These are phyloP conservation scores for Balaeniceps rex DNA, from an alignment of 2,113 vertebrate species.

Conservation along the genomic window DNA sequence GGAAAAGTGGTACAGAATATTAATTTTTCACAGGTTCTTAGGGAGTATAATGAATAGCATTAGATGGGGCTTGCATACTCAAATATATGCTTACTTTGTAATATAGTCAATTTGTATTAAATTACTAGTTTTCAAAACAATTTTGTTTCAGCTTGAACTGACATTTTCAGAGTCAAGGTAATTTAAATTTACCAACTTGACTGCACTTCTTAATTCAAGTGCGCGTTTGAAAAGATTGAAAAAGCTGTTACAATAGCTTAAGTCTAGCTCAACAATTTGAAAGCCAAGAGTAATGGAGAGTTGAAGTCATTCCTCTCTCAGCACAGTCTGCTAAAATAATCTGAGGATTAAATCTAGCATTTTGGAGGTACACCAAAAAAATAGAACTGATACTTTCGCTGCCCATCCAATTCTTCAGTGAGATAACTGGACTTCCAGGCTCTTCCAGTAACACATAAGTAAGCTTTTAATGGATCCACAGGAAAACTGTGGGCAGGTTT, in stretches of 20 bases:
- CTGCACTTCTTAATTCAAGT: constrained; percentile 62
- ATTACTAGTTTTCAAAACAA: constrained; percentile 62
- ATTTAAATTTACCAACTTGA: constrained; percentile 63
- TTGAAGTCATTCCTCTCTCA: neutral
- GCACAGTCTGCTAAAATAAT: neutral
- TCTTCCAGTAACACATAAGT: neutral
- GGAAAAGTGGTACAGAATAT: constrained; percentile 1
- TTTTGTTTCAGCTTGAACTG: constrained; percentile 58
- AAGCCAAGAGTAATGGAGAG: neutral
- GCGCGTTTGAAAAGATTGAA: constrained; percentile 43
- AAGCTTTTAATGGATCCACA: neutral
- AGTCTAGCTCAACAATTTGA: constrained; percentile 1
- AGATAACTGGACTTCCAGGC: neutral
- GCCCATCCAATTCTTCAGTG: neutral
- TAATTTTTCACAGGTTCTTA: constrained; percentile 32
- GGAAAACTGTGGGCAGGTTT: neutral
- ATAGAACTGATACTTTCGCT: neutral
- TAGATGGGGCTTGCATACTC: neutral
- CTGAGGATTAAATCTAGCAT: neutral
- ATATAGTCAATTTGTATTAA: constrained; percentile 56
- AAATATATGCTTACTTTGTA: constrained; percentile 48
- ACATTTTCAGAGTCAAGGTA: constrained; percentile 52
- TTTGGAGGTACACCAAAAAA: neutral
- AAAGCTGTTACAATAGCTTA: constrained; percentile 46
- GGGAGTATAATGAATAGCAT: constrained; percentile 16